Base-by-base conservation (phyloP, 53 echinoderm and acorn worm species). In the Glandiceps talaboti region DNA sequence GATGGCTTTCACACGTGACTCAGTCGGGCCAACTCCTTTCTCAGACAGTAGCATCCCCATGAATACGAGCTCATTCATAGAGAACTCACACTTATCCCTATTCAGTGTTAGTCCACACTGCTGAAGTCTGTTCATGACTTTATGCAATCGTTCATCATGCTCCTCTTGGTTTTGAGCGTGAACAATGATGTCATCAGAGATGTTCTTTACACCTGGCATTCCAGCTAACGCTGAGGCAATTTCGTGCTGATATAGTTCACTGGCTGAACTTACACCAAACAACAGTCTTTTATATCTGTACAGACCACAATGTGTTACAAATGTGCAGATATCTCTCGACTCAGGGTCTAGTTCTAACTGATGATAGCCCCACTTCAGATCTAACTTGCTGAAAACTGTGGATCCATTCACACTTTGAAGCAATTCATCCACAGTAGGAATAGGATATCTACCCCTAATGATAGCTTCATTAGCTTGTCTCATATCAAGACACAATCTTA, bases 391-490 rank as follows among this genome's bases (percentile, higher is more conserved):
- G 73, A 90, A 93, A 6, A 86, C 73, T 30, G 82, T 79, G 29
- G 83, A 81, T 75, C 76, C 29, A 75, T 28, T 27, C 27, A 75
- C 6, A 75, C 10, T 75, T 75, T 75, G 10, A n/a, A 75, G 1
- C 10, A 75, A 14, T 75, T 75, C 29, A 75, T n/a, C 1, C 10
- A 28, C 27, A 28, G 27, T 6, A 30, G 6, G 6, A 45, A 45
- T 45, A 12, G 64, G 64, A 1, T 87, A 80, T 28, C 87, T 79
- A 14, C 79, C 87, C 25, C 83, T 33, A 12, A 84, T 77, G 14
- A 92, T 84, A 0, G 87, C 92, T 80, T 92, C 85, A 78, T 92
- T 92, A 27, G 87, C 87, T 30, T 80, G 32, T n/a, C 92, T 75
- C 85, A 92, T 89, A 45, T 86, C 84, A 20, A 85, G 32, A 76